These are phyloP conservation scores for Drosophila setifemur DNA, from an alignment of 1,140 invertebrate genomes.

Conservation along the genomic window DNA sequence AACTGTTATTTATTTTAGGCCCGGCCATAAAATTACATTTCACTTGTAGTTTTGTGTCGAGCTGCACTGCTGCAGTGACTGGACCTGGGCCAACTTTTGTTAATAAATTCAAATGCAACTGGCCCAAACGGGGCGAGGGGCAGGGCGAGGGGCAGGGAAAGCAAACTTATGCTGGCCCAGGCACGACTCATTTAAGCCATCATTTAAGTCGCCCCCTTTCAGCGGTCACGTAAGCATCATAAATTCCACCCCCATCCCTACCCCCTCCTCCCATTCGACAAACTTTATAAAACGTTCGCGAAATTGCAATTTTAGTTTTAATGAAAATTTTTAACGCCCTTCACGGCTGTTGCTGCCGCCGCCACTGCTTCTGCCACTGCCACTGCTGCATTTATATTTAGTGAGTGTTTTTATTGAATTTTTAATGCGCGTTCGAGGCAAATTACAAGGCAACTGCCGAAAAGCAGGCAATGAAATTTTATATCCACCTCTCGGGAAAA, in stretches of 20 bases:
- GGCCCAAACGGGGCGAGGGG: neutral
- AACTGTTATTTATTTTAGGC: conserved; percentile 57
- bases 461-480: conserved; percentile 50
- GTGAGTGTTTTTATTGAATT: conserved; percentile 61
- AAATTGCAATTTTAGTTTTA: conserved; percentile 70
- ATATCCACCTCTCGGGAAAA: neutral
- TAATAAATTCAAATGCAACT: conserved; percentile 69
- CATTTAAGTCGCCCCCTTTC: conserved; percentile 56
- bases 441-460: conserved; percentile 19
- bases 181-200: conserved; percentile 67
- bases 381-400: conserved; percentile 52
- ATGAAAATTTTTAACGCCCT: conserved; percentile 56
- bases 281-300: conserved; percentile 13
- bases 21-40: conserved; percentile 56
- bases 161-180: conserved; percentile 42
- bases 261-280: neutral
- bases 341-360: neutral
- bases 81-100: conserved; percentile 62
- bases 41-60: conserved; percentile 34
- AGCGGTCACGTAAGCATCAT: conserved; percentile 62
- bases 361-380: neutral
- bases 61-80: conserved; percentile 11
- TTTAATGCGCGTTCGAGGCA: conserved; percentile 40
- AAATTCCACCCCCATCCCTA: conserved; percentile 30
- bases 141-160: neutral